These are phyloP conservation scores for Neomonachus schauinslandi DNA, from an alignment of 2,113 vertebrate genomes.

Conservation along the genomic window DNA sequence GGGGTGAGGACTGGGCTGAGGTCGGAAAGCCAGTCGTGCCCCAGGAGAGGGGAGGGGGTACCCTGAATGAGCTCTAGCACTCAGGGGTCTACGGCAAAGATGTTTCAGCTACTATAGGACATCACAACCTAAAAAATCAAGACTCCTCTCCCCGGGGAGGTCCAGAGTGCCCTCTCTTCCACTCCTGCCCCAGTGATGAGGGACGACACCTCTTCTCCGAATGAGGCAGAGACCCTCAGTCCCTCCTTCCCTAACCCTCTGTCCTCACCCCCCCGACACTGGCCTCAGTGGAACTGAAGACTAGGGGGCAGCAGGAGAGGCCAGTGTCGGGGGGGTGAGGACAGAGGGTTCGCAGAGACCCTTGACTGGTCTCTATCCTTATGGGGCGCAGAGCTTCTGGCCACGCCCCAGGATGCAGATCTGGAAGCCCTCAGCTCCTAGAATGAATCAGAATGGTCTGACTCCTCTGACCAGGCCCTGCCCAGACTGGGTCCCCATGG, in stretches of 20 bases:
- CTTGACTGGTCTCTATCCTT: not conserved
- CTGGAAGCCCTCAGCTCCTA: not conserved
- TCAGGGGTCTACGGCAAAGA: not conserved
- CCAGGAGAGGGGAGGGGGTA: not conserved
- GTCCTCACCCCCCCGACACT: too few species aligned
- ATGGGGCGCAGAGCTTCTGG: not conserved
- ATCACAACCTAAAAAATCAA: not conserved
- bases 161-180: not conserved
- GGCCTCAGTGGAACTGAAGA: not conserved
- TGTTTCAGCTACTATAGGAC: not conserved
- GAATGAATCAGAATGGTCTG: not conserved
- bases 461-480: not conserved
- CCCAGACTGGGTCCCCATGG: not conserved
- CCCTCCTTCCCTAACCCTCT: not conserved
- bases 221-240: not conserved
- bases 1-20: not conserved
- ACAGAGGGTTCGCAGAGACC: not conserved
- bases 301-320: not conserved
- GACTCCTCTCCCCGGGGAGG: not conserved
- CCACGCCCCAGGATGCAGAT: not conserved
- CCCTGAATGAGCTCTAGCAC: accelerated
- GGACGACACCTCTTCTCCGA: not conserved
- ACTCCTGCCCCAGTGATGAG: not conserved
- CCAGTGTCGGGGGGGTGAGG: too few species aligned
- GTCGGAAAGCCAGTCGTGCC: not conserved